Evolutionary conservation across 2,113 vertebrate species (phyloP).

Genomic region (Pangasianodon hypophthalmus): DNA sequence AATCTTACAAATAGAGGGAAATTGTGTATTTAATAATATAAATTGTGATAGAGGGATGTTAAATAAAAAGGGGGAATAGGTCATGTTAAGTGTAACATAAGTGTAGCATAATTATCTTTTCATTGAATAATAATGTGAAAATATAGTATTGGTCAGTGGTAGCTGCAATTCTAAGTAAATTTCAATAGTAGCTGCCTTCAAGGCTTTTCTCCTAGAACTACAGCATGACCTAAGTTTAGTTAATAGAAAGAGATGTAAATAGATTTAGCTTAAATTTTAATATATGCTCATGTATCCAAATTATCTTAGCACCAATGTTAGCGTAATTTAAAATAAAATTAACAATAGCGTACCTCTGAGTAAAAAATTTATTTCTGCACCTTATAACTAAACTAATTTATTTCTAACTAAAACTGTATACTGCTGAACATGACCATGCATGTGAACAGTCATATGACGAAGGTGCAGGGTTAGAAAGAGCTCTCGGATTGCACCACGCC

Average conservation of each 20-base stretch:
- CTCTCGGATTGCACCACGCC: conserved; percentile 64
- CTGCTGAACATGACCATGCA: not conserved
- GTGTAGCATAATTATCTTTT: no score
- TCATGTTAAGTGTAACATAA: no score
- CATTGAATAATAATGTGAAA: not conserved
- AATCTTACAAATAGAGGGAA: not conserved
- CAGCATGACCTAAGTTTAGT: not conserved
- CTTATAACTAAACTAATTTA: no score
- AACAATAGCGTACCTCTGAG: not conserved
- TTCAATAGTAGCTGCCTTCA: not conserved
- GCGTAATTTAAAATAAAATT: not conserved
- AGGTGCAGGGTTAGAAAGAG: conserved; percentile 55
- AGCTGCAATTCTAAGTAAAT: not conserved
- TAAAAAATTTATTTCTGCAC: not conserved
- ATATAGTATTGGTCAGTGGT: not conserved
- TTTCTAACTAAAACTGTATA: not conserved
- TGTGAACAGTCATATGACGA: no score
- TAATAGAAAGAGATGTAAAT: not conserved
- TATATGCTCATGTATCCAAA: not conserved
- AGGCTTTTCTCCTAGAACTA: not conserved
- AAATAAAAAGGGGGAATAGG: not conserved
- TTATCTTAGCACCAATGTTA: not conserved
- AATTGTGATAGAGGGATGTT: not conserved
- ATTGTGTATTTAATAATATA: not conserved
- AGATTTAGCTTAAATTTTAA: not conserved